Evolutionary conservation across 2,888 invertebrate genomes (phyloP), one percentile per base, ranked within the genome.

Genomic region (Drosophila macrospina): DNA sequence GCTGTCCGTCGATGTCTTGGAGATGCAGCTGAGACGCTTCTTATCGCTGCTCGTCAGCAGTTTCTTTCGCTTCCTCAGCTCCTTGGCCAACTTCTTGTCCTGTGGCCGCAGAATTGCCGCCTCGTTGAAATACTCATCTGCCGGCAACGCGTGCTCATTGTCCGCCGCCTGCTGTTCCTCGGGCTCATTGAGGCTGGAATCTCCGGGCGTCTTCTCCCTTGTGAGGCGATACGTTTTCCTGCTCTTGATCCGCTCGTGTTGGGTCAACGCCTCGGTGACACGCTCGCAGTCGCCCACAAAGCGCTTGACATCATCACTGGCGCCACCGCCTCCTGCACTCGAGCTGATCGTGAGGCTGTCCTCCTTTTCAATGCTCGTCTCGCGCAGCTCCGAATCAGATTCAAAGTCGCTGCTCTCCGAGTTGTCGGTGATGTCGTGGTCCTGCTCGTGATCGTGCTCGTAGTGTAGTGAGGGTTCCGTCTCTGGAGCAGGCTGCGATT

Each of bases 81-180:
- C 78, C 13, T 82, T 77, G 50, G 70, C 64, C 26, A 68, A 11
- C 44, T 88, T 87, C 20, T 83, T 84, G 45, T 74, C 78, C 0
- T 92, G 51, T 8, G 57, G 16, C 1, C 91, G 32, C 4, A 47
- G 34, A 8, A 41, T 4, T 11, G 20, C 50, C 11, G 61, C 51
- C 15, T 88, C 85, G 6, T 93, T 93, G 75, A 95, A 95, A 79
- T 95, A 95, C 65, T 95, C 95, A 77, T 95, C 95, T 0, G 95
- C 95, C 0, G 94, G 80, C 56, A 91, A 93, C 0, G 94, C 94
- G 56, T 94, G 93, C 11, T 94, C 92, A 73, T 95, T 95, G 7
- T 82, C 86, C 3, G 13, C 79, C 90, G 51, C 69, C 50, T 15
- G 42, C 13, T 54, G 55, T 24, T 55, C 55, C 15, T 55, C 55